These are phyloP conservation scores for Gari tellinella DNA, from an alignment of 2,888 invertebrate genomes.

Conservation along the genomic window DNA sequence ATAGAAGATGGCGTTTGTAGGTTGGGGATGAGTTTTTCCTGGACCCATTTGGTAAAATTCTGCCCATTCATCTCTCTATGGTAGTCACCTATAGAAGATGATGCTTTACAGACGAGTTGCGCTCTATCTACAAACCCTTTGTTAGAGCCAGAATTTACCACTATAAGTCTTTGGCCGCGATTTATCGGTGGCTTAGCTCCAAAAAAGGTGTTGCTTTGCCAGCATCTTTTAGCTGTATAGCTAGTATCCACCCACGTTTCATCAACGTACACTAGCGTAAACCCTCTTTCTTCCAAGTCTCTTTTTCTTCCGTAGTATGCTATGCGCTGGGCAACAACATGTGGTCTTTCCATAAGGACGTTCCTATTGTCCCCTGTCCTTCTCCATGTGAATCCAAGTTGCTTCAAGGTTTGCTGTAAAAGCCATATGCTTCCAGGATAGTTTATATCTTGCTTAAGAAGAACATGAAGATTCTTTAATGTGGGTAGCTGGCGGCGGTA, in stretches of 20 bases:
- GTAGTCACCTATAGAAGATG: slow-evolving; percentile 11
- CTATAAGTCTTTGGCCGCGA: slow-evolving; percentile 19
- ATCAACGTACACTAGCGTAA: slow-evolving; percentile 25
- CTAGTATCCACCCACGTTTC: slow-evolving; percentile 37
- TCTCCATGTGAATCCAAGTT: slow-evolving; percentile 19
- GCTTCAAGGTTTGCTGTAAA: neutral
- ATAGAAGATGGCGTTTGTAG: slow-evolving; percentile 7
- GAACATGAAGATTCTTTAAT: neutral
- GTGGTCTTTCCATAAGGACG: slow-evolving; percentile 14
- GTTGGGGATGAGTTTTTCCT: no score
- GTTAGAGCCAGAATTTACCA: slow-evolving; percentile 15
- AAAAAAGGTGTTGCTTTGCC: slow-evolving; percentile 7
- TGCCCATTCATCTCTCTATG: slow-evolving; percentile 26
- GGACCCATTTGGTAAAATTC: slow-evolving; percentile 20
- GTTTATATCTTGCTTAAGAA: slow-evolving; percentile 9
- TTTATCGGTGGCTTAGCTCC: slow-evolving; percentile 4
- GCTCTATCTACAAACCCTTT: slow-evolving; percentile 19
- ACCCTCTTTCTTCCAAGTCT: slow-evolving; percentile 14
- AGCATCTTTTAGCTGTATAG: slow-evolving; percentile 26
- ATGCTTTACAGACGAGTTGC: slow-evolving; percentile 3
- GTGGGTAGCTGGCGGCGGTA: slow-evolving; percentile 17
- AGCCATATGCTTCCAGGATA: slow-evolving; percentile 8
- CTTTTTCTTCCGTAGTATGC: slow-evolving; percentile 20
- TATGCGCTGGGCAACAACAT: slow-evolving; percentile 8
- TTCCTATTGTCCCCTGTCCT: slow-evolving; percentile 24